phyloP scores from a whole-genome alignment of 2,113 vertebrate species.

The Dolichallabes microphthalmus region DNA sequence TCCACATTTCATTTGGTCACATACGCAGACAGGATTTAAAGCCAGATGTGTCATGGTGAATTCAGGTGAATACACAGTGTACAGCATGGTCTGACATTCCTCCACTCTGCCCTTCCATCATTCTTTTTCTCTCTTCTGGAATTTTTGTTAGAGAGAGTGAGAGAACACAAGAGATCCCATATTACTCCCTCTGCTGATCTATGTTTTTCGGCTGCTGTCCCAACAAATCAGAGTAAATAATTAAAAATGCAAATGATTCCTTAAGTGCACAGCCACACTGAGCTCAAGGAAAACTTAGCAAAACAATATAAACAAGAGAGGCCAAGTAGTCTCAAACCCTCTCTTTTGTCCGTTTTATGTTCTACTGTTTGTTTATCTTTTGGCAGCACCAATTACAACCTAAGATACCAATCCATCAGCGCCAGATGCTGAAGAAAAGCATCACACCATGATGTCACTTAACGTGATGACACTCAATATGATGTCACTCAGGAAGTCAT shows the following conservation, averaged over 20 bases:
- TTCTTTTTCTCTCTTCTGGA: background rate
- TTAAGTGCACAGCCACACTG: slow-evolving; percentile 67
- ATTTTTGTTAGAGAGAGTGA: background rate
- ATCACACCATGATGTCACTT: no score
- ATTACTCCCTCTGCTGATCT: slow-evolving; percentile 47
- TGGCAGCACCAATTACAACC: slow-evolving; percentile 5
- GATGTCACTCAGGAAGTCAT: no score
- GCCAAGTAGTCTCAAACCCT: slow-evolving; percentile 66
- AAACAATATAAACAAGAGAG: slow-evolving; percentile 71
- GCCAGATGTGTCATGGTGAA: background rate
- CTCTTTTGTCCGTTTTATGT: slow-evolving; percentile 34
- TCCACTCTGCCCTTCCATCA: background rate
- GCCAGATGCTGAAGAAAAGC: no score
- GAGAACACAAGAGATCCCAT: slow-evolving; percentile 32
- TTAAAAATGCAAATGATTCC: slow-evolving; percentile 57
- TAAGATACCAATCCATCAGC: background rate
- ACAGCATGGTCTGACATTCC: background rate
- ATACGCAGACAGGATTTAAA: slow-evolving; percentile 1
- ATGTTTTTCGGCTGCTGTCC: slow-evolving; percentile 64
- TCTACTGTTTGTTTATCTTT: slow-evolving; percentile 29
- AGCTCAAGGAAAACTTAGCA: slow-evolving; percentile 64
- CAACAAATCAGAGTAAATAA: slow-evolving; percentile 68
- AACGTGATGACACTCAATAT: no score
- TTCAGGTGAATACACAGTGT: background rate
- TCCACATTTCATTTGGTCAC: background rate